phyloP scores from a whole-genome alignment of 2,888 invertebrate species.

The Cotesia congregata region DNA sequence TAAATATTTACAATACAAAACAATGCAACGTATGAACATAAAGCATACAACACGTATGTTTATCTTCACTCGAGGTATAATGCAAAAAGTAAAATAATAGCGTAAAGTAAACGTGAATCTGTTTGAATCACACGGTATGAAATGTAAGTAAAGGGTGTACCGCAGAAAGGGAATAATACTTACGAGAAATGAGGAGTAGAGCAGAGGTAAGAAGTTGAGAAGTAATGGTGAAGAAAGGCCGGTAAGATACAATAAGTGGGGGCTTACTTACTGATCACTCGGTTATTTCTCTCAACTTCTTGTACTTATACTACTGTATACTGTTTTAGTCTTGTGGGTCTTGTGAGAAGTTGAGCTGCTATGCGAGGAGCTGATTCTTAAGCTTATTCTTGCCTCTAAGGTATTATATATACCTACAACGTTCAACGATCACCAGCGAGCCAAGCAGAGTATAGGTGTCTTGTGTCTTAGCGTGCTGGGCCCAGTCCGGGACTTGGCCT shows the following conservation, averaged over 20 bases:
- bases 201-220: neutral
- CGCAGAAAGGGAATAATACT: neutral
- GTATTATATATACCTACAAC: neutral
- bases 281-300: neutral
- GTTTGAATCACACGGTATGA: neutral
- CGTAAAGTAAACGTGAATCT: neutral
- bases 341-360: neutral
- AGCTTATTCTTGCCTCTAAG: neutral
- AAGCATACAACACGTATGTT: neutral
- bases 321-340: neutral
- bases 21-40: neutral
- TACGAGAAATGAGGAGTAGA: neutral
- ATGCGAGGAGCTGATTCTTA: neutral
- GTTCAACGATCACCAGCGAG: neutral
- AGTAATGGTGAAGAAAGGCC: neutral
- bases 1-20: neutral
- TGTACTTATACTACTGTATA: neutral
- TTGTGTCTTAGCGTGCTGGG: slow-evolving; percentile 7
- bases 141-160: neutral
- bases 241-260: neutral
- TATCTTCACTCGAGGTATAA: neutral
- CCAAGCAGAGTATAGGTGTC: neutral
- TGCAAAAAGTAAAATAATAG: neutral
- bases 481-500: slow-evolving; percentile 50
- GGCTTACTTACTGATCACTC: neutral